Evolutionary conservation across 2,797 vertebrate genomes (phyloP), one percentile per base, ranked within the genome.

Genomic region (Ambastaia sidthimunki): DNA sequence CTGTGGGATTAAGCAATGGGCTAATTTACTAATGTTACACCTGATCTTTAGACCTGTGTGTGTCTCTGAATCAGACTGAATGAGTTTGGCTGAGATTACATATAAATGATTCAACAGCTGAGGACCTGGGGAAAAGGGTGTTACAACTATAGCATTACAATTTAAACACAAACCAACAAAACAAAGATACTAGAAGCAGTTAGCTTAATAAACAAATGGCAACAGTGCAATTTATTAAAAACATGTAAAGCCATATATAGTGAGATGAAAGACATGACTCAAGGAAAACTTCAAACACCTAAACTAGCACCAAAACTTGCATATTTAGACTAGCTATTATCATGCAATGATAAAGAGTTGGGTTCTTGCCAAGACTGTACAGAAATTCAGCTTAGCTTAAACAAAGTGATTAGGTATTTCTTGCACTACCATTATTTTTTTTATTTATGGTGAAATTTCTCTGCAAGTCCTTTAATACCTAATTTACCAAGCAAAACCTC

Each of bases 11-110:
- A 87, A 71, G 78, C 83, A 57, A 57, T n/a, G 77, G 69, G 83
- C 82, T 90, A 86, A 89, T 87, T 86, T 62, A 86, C 73, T 88
- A 87, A 84, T 70, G 86, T 82, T 89, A 80, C 79, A 85, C 76
- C 84, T 84, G 86, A 87, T 86, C 84, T 86, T 71, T 80, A 70
- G 31, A 62, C 71, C 79, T 50, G 41, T 73, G 81, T 74, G 76
- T 72, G 82, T 66, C 19, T 83, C 57, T 82, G 78, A 78, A 83
- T 80, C 55, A 75, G 76, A 83, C 82, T 79, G 83, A 78, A 80
- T 21, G 16, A 11, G 63, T 76, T 67, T 69, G 71, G 28, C 81
- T 79, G 71, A 88, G 86, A 89, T 88, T 86, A 86, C 59, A 76
- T 83, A 10, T 78, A 66, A 80, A 85, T 80, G 47, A 77, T 78